Evolutionary conservation across 2,113 vertebrate species (phyloP).

Genomic region (Erythrocercus mccallii): DNA sequence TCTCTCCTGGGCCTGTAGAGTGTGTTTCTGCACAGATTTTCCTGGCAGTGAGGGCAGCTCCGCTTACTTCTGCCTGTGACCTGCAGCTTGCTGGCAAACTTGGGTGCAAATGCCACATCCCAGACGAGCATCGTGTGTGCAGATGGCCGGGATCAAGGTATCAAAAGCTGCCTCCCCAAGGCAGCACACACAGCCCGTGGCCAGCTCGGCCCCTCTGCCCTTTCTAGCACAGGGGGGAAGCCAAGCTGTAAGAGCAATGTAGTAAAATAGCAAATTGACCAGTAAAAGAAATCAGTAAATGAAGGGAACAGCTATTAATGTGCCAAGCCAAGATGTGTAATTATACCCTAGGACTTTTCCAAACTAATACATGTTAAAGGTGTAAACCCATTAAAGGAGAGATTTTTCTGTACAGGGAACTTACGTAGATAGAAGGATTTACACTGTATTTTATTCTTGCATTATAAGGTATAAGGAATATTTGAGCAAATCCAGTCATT

Average conservation of each 20-base stretch:
- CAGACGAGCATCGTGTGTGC: accelerated
- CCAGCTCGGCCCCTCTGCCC: not conserved
- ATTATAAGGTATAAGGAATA: conserved; percentile 55
- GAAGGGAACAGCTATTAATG: conserved; percentile 64
- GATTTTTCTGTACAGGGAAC: conserved; percentile 57
- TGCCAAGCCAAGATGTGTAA: conserved; percentile 61
- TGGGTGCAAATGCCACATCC: not conserved
- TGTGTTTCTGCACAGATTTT: not conserved
- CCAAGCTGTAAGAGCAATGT: not conserved
- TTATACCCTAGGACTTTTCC: conserved; percentile 61
- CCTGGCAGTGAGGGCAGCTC: not conserved
- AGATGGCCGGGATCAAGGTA: not conserved
- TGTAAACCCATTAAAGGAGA: conserved; percentile 68
- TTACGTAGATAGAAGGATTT: conserved; percentile 65
- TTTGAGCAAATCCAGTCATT: conserved; percentile 62
- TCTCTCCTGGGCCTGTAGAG: not conserved
- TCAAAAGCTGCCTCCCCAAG: not conserved
- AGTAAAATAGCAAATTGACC: conserved; percentile 62
- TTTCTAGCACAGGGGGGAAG: not conserved
- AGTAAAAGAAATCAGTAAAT: conserved; percentile 66
- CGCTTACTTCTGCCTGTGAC: not conserved
- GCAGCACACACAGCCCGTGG: not conserved
- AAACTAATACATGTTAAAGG: conserved; percentile 66
- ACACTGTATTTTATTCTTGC: conserved; percentile 58
- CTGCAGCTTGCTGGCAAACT: not conserved